Evolutionary conservation across 2,888 invertebrate genomes (phyloP).

Genomic region (Salpingus planirostris): DNA sequence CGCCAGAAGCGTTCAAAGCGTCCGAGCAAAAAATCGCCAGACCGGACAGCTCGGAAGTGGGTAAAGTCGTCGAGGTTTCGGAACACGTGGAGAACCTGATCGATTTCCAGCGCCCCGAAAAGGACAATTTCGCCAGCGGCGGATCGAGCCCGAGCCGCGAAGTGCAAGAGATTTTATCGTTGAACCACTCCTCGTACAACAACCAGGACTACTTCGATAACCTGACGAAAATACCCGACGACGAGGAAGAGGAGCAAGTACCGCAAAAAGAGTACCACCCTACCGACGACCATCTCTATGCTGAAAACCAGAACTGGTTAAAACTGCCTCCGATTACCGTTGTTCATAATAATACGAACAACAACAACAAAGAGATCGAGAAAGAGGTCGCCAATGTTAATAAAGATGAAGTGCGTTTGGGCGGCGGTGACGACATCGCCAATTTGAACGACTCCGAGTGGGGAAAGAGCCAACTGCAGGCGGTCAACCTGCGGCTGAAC

Average conservation of each 20-base stretch:
- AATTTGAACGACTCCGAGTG: constrained; percentile 14
- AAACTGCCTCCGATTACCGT: constrained; percentile 26
- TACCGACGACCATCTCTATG: background rate
- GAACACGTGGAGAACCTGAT: constrained; percentile 28
- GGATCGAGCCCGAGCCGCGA: constrained; percentile 85
- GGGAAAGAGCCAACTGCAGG: constrained; percentile 27
- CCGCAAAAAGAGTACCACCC: constrained; percentile 14
- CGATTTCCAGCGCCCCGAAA: constrained; percentile 31
- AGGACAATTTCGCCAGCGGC: constrained; percentile 57
- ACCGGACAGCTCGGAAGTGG: constrained; percentile 38
- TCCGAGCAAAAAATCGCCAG: constrained; percentile 36
- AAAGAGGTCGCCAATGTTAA: constrained; percentile 17
- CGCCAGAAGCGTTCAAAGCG: constrained; percentile 85
- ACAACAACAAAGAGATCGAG: constrained; percentile 21
- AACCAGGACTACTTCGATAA: constrained; percentile 36
- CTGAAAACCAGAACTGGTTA: constrained; percentile 18
- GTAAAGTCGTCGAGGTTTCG: constrained; percentile 26
- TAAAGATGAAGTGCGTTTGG: constrained; percentile 5
- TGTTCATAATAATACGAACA: too few species aligned
- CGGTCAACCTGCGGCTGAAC: constrained; percentile 30
- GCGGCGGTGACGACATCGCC: constrained; percentile 4
- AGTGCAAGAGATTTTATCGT: constrained; percentile 77
- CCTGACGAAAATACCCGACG: constrained; percentile 24
- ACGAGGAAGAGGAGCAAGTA: constrained; percentile 9
- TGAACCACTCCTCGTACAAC: constrained; percentile 44